Percentiles rank a stretch among this genome's conserved stretches.
These are phyloP conservation scores for Perccottus glenii DNA, from an alignment of 2,113 vertebrate genomes.

Conservation along the genomic window DNA sequence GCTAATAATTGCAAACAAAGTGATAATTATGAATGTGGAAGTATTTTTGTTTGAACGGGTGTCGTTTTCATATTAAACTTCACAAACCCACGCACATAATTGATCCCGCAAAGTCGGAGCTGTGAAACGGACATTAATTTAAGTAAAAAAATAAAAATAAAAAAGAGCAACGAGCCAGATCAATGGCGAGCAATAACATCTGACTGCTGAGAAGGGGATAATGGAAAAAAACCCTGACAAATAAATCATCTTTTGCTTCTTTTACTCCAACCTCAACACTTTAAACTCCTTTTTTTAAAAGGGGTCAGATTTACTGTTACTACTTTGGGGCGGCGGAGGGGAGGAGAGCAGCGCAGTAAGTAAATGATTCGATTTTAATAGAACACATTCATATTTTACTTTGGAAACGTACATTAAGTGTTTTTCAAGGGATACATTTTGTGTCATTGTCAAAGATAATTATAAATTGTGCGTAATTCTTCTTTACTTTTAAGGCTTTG, in stretches of 20 bases:
- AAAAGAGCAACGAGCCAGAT: constrained; percentile 76
- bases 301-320: neutral
- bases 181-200: constrained; percentile 98
- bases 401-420: neutral
- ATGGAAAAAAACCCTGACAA: constrained; percentile 54
- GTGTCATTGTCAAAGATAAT: too few species aligned
- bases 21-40: neutral
- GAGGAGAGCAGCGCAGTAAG: neutral
- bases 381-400: too few species aligned
- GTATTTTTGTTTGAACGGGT: neutral
- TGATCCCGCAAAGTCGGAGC: constrained; percentile 82
- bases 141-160: constrained; percentile 97
- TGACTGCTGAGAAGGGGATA: constrained; percentile 88
- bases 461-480: too few species aligned
- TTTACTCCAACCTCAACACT: constrained; percentile 49
- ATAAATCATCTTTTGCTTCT: constrained; percentile 67
- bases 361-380: neutral
- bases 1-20: neutral
- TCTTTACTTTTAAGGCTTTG: too few species aligned
- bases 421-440: neutral
- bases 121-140: constrained; percentile 99
- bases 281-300: constrained; percentile 9
- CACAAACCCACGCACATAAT: constrained; percentile 82
- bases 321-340: constrained; percentile 12
- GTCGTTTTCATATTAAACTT: constrained; percentile 86